Base-by-base conservation (phyloP, 2,797 vertebrate genomes). In the Danio aesculapii region DNA sequence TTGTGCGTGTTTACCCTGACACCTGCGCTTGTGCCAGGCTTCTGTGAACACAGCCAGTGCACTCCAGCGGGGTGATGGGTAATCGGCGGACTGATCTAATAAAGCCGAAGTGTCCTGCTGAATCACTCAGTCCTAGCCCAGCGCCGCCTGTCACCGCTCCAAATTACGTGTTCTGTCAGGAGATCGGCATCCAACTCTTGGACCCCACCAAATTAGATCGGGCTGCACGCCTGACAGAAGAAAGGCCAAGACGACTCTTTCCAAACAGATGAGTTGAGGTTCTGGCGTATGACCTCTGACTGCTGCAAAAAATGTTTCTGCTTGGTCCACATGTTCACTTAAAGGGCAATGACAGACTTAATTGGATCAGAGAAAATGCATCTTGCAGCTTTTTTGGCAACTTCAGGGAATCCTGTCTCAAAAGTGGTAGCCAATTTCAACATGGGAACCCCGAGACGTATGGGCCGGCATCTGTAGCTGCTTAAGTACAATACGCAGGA, bases 341-440 rank as follows among this genome's bases (percentile, higher is more conserved):
- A 90, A 91, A 91, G 89, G 88, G 83, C 89, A 91, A 88, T 88
- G 90, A 90, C 88, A 87, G 83, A 88, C 75, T 88, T 89, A 90
- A 89, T 84, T 89, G 87, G 87, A 87, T 85, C 76, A 81, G 89
- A 88, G 90, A 84, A 88, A 82, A 89, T 79, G 86, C 89, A 89
- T 90, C 83, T 89, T 87, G 74, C 77, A 84, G 85, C 49, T 46
- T 70, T 74, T 68, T 88, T 87, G 84, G 77, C 83, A 86, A 86
- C 87, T 85, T 82, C n/a, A 62, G 52, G 49, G 66, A 74, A 84
- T 86, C 84, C 86, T 81, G 88, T 87, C 82, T 90, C 58, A 76
- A 84, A 83, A 59, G 69, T 62, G 81, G 72, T 43, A 83, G 83
- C 82, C 82, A 86, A 89, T 81, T 88, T 85, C 85, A 86, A 86